A percentile compares a stretch with the other conserved stretches of the same genome.
Evolutionary conservation across 1,140 invertebrate species (phyloP).

Genomic region (Mactra quadrangularis): DNA sequence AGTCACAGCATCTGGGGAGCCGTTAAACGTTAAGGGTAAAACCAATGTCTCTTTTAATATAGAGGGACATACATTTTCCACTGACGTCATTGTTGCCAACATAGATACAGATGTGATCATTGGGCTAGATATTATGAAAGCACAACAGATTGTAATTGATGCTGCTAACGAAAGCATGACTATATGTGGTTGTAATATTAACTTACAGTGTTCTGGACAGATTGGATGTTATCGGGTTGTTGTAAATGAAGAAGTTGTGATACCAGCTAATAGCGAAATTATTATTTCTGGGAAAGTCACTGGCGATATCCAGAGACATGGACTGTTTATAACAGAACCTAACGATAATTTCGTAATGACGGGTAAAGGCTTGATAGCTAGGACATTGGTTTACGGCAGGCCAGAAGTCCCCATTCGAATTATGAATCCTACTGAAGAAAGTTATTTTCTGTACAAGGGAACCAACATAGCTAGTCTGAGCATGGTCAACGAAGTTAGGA

Average conservation of each 20-base stretch:
- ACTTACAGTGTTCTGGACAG: not conserved
- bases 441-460: not conserved
- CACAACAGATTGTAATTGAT: no score
- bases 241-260: not conserved
- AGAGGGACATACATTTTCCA: no score
- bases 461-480: constrained; percentile 12
- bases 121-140: no score
- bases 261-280: not conserved
- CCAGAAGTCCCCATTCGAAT: constrained; percentile 32
- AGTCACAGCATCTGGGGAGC: no score
- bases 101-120: no score
- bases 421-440: not conserved
- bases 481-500: not conserved
- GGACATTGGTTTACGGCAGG: not conserved
- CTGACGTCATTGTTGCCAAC: no score
- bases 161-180: no score
- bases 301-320: not conserved
- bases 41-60: no score
- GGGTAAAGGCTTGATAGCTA: not conserved
- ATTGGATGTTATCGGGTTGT: constrained; percentile 19
- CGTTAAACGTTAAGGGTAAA: no score
- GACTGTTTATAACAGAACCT: not conserved
- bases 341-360: not conserved
- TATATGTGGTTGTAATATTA: no score
- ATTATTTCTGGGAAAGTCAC: not conserved